Evolutionary conservation across 2,113 vertebrate genomes (phyloP), one percentile per base, ranked within the genome.

Genomic region (Cercocebus atys): DNA sequence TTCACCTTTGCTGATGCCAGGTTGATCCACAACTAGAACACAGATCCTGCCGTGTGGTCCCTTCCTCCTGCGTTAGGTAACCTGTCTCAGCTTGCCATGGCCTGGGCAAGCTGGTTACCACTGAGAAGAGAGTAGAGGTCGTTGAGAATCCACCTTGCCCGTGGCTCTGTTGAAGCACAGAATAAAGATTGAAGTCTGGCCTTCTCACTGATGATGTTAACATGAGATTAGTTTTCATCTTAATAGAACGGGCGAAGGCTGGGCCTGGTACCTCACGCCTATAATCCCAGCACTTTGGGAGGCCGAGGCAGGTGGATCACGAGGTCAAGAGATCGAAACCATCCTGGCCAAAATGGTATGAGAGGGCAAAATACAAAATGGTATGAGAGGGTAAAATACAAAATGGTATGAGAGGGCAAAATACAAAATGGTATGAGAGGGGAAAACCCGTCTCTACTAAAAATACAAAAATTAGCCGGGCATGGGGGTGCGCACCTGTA

Each of bases 1-100:
- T 66, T n/a, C 20, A 10, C 68, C 25, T 78, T 79, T 89, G 84
- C 40, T 25, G 40, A 12, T 64, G 59, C 11, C 66, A 35, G 0
- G 0, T 2, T 70, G 47, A 66, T 35, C 13, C 25, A 22, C 55
- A 82, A 0, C 45, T 61, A 75, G 88, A 92, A 52, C 12, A 5
- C 32, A 85, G 43, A 16, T 47, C 52, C 8, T 55, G 16, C 9
- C 32, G 8, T 3, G 0, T 11, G 6, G 1, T 18, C 4, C 18
- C 43, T 68, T 82, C 52, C 30, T 38, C 43, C n/a, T 55, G 5
- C 13, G 3, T 59, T 25, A 43, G 35, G 35, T 79, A 8, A 22
- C 35, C 43, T 27, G 72, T 43, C 70, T 50, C 47, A 17, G 32
- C 50, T 32, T 85, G 14, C 76, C 35, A 7, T n/a, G 52, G 35